Conservation (phyloP, 2,888 invertebrate species). For the Parnassius smintheus region DNA sequence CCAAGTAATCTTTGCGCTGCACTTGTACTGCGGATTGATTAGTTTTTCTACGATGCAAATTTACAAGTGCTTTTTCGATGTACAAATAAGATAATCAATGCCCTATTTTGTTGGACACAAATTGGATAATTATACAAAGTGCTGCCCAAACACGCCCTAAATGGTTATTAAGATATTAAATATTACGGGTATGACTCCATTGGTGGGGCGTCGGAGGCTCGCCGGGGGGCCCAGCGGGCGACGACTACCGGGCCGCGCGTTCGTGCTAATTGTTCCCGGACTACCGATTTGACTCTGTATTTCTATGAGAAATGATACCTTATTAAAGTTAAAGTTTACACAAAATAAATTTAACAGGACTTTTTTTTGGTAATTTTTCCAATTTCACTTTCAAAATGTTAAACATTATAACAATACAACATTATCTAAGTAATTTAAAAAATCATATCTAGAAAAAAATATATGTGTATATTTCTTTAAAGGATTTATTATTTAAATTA, state of each 20-base stretch:
- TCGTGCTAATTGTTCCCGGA: conserved; percentile 54
- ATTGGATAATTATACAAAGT: conserved; percentile 66
- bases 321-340: too few relatives aligned
- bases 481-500: too few relatives aligned
- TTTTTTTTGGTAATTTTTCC: too few relatives aligned
- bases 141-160: conserved; percentile 63
- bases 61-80: conserved; percentile 14
- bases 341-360: too few relatives aligned
- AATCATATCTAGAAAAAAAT: too few relatives aligned
- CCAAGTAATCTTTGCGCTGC: background rate
- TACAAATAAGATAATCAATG: conserved; percentile 38
- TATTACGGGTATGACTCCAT: conserved; percentile 50
- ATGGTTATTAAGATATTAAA: conserved; percentile 78
- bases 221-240: conserved; percentile 69
- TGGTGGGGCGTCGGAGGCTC: conserved; percentile 42
- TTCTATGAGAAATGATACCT: background rate
- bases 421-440: too few relatives aligned
- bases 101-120: conserved; percentile 48
- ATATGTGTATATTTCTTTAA: too few relatives aligned
- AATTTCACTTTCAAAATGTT: too few relatives aligned
- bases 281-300: conserved; percentile 1
- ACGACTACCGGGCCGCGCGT: conserved; percentile 58
- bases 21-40: background rate
- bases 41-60: conserved; percentile 20
- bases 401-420: too few relatives aligned